Evolutionary conservation across 2,797 vertebrate species (phyloP).

Genomic region (Zenarchopterus dispar): DNA sequence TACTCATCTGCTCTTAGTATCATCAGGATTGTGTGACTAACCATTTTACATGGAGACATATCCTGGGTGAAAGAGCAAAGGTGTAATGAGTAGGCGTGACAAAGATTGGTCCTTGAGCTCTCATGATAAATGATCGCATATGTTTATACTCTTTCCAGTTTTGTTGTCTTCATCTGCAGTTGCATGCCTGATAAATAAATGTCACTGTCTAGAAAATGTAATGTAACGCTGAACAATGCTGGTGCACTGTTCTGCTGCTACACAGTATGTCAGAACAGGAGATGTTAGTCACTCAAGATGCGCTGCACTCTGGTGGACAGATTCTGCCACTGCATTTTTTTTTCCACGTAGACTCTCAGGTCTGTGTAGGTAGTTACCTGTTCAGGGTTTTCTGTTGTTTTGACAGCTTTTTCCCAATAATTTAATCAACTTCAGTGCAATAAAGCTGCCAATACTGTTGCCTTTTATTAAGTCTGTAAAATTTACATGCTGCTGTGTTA

Average conservation of each 20-base stretch:
- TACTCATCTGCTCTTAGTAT: conserved; percentile 21
- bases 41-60: conserved; percentile 5
- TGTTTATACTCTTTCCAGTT: neutral
- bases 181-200: conserved; percentile 4
- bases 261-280: conserved; percentile 49
- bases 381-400: neutral
- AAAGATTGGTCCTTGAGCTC: conserved; percentile 9
- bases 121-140: conserved; percentile 7
- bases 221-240: conserved; percentile 27
- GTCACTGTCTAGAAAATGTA: conserved; percentile 28
- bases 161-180: conserved; percentile 15
- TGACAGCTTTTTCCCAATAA: too few relatives aligned
- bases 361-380: conserved; percentile 14
- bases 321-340: conserved; percentile 62
- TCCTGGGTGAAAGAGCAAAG: conserved; percentile 1
- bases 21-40: conserved; percentile 12
- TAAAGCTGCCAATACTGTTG: too few relatives aligned
- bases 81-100: conserved; percentile 6
- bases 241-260: conserved; percentile 41
- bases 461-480: too few relatives aligned
- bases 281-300: conserved; percentile 34
- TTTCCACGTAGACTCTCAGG: conserved; percentile 49
- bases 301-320: conserved; percentile 75
- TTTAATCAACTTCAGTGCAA: too few relatives aligned
- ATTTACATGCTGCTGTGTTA: too few relatives aligned